A percentile compares a stretch with the other conserved stretches of the same genome.
These are phyloP conservation scores for Amphiprion ocellaris DNA, from an alignment of 2,113 vertebrate species.

Conservation along the genomic window DNA sequence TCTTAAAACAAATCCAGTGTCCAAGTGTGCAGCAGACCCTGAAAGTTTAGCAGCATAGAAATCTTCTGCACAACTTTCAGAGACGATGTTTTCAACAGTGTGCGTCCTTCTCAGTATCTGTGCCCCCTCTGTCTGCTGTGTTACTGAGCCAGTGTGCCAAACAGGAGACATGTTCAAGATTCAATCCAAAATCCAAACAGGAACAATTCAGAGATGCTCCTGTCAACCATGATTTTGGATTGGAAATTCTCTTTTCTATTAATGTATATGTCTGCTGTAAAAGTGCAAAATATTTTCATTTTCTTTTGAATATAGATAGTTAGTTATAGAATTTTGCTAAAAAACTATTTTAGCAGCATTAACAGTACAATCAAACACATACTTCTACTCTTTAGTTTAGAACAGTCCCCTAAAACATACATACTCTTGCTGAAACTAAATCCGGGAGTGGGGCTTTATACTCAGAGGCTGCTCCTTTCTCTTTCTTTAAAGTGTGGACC, in stretches of 20 bases:
- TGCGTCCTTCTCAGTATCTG: slow-evolving; percentile 17
- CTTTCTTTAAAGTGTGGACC: slow-evolving; percentile 46
- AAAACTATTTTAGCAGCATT: background rate
- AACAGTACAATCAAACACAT: background rate
- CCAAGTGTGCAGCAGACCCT: background rate
- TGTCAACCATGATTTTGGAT: background rate
- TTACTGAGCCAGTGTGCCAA: slow-evolving; percentile 19
- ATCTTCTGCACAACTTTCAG: slow-evolving; percentile 1
- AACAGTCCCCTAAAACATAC: background rate
- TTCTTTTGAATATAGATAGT: background rate
- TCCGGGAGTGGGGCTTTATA: slow-evolving; percentile 19
- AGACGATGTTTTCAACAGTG: slow-evolving; percentile 24
- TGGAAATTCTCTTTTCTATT: background rate
- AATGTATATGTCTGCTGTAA: background rate
- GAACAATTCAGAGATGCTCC: background rate
- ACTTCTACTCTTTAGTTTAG: background rate
- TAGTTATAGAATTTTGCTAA: background rate
- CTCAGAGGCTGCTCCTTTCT: slow-evolving; percentile 18
- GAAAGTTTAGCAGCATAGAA: background rate
- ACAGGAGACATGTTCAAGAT: background rate
- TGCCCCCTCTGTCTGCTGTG: slow-evolving; percentile 16
- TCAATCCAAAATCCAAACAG: slow-evolving; percentile 23
- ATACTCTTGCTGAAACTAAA: background rate
- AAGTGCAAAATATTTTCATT: slow-evolving; percentile 7
- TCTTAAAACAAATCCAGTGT: slow-evolving; percentile 1